Base-by-base conservation (phyloP, 2,888 invertebrate genomes). In the Incurvaria masculella region DNA sequence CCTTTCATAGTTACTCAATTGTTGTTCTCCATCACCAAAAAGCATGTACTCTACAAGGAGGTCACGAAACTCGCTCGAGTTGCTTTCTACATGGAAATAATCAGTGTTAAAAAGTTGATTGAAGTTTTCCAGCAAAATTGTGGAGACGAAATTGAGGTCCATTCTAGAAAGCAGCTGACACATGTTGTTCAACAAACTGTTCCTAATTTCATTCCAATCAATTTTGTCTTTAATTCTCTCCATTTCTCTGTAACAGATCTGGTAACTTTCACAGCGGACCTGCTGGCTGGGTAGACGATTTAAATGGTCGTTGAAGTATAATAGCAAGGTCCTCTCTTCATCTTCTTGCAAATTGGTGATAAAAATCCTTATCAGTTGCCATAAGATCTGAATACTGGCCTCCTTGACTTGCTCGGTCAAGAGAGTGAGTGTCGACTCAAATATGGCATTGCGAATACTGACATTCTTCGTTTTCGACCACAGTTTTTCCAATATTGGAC, bases 391-490 rank as follows among this genome's bases (percentile, higher is more conserved):
- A 14, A 6, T 33, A 14, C 14, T 33, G 14, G 8, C 14, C 33
- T 33, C 33, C 4, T 33, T 33, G 3, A 33, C 33, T 33, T 33
- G 33, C 14, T 33, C 11, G 14, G 14, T 33, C 6, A 33, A n/a
- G 11, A 33, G 33, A 14, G 8, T 6, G 33, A 4, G 14, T 4
- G 33, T 33, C 11, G 33, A 33, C 23, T 43, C 21, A 10, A 43
- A 21, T 10, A 43, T 21, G 2, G 16, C 21, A 18, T 21, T 21
- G 18, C 43, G 43, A 10, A 43, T 43, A 11, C 21, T 21, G 4
- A 21, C 43, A 43, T 43, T 43, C 23, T 43, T 43, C 3, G 17
- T 21, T 16, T 43, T 43, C 11, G 21, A 4, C 43, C 43, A 43
- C 2, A 43, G 6, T 21, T 18, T 16, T 4, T 8, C 21, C 3